Conservation (phyloP, 2,113 vertebrate genomes). For the Notothenia coriiceps region DNA sequence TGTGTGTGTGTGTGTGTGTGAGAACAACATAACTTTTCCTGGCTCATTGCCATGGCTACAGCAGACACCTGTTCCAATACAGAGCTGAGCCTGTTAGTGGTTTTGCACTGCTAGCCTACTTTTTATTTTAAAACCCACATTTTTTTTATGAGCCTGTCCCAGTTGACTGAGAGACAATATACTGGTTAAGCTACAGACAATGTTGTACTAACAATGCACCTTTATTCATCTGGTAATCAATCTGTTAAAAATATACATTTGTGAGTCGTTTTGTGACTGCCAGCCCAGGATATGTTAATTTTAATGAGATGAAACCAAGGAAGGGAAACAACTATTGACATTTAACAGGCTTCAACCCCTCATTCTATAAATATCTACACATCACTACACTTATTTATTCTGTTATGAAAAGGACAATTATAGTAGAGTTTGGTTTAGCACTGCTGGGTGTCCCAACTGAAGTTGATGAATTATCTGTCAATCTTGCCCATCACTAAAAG, state of each 20-base stretch:
- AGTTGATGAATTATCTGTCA: not conserved
- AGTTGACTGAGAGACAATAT: not conserved
- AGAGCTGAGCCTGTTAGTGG: not conserved
- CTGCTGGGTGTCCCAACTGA: not conserved
- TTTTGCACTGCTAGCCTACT: not conserved
- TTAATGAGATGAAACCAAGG: slow-evolving; percentile 5
- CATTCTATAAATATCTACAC: not conserved
- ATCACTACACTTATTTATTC: not conserved
- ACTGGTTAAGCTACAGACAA: too few species aligned
- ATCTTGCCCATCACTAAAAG: not conserved
- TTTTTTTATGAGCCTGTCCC: not conserved
- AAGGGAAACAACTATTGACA: not conserved
- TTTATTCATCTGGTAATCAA: not conserved
- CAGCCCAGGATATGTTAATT: too few species aligned
- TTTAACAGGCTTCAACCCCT: not conserved
- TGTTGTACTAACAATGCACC: too few species aligned
- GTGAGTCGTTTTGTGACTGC: too few species aligned
- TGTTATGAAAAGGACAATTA: too few species aligned
- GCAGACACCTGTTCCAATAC: slow-evolving; percentile 47
- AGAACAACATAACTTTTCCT: slow-evolving; percentile 29
- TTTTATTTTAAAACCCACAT: not conserved
- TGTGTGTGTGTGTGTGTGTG: not conserved
- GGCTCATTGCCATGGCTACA: slow-evolving; percentile 17
- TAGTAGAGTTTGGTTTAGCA: not conserved
- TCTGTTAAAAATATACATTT: too few species aligned